Conservation (phyloP, 2,888 invertebrate genomes). For the Phaedon cochleariae region DNA sequence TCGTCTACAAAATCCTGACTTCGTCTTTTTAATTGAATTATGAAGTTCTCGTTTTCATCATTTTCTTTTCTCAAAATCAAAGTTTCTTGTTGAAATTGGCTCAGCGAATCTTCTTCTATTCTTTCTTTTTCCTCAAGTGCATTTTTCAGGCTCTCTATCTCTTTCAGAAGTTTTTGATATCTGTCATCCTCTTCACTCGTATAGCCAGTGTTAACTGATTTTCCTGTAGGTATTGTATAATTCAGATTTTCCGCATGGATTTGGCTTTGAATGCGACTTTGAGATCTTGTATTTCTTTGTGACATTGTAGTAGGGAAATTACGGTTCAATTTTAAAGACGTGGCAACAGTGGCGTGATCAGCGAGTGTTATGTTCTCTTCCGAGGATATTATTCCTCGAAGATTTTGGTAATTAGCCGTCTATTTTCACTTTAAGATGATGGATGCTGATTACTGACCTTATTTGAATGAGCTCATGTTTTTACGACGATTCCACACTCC, state of each 20-base stretch:
- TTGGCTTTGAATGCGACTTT: neutral
- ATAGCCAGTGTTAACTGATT: no score
- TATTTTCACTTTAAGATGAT: no score
- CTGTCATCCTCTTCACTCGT: neutral
- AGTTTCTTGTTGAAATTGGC: slow-evolving; percentile 2
- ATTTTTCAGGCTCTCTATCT: neutral
- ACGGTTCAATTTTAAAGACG: no score
- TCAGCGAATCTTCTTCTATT: neutral
- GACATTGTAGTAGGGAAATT: no score
- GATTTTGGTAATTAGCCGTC: no score
- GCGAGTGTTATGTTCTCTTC: no score
- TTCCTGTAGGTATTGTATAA: neutral
- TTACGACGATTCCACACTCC: no score
- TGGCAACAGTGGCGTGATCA: no score
- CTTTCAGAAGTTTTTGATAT: slow-evolving; percentile 1
- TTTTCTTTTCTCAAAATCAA: slow-evolving; percentile 8
- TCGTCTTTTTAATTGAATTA: neutral
- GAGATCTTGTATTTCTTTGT: slow-evolving; percentile 5
- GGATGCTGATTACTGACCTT: no score
- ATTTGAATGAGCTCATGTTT: no score
- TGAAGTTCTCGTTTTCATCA: slow-evolving; percentile 4
- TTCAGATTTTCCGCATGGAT: neutral
- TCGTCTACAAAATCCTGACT: slow-evolving; percentile 12
- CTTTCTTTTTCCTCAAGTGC: slow-evolving; percentile 5
- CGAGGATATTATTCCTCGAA: no score